Conservation (phyloP, 2,888 invertebrate genomes). For the Leucania comma region DNA sequence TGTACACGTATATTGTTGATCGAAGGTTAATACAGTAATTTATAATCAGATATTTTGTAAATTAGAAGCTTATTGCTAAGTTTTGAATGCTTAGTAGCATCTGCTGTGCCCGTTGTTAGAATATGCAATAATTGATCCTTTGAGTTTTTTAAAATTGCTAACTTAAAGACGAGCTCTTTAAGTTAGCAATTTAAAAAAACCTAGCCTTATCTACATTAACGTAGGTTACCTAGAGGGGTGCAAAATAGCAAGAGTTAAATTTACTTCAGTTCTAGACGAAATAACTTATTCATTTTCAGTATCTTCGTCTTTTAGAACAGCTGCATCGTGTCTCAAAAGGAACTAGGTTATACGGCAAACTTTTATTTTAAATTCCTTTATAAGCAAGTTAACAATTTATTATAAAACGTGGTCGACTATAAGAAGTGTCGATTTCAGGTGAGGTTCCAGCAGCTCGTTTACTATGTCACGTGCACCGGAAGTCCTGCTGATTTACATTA, state of each 20-base stretch:
- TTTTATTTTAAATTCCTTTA: constrained; percentile 14
- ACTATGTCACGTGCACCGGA: not conserved
- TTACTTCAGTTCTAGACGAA: not conserved
- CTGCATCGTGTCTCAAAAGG: constrained; percentile 5
- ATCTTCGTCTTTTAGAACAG: constrained; percentile 8
- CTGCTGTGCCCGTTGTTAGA: constrained; percentile 19
- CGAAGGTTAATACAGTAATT: too few relatives aligned
- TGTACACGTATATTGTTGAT: not conserved
- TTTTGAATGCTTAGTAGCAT: constrained; percentile 38
- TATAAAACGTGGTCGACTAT: not conserved
- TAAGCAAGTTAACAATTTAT: not conserved
- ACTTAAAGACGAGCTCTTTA: too few relatives aligned
- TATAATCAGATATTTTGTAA: too few relatives aligned
- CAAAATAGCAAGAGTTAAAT: constrained; percentile 7
- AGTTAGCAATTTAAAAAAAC: not conserved
- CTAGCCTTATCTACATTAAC: too few relatives aligned
- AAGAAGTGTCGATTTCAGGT: constrained; percentile 3
- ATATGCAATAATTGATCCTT: not conserved
- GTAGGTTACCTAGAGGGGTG: not conserved
- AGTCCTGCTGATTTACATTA: not conserved
- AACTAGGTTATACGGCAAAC: constrained; percentile 16
- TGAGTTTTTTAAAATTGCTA: too few relatives aligned
- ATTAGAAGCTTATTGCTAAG: not conserved
- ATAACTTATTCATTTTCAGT: not conserved
- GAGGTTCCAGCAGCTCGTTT: not conserved